Conservation (phyloP, 2,888 invertebrate genomes). For the Julus scandinavius region DNA sequence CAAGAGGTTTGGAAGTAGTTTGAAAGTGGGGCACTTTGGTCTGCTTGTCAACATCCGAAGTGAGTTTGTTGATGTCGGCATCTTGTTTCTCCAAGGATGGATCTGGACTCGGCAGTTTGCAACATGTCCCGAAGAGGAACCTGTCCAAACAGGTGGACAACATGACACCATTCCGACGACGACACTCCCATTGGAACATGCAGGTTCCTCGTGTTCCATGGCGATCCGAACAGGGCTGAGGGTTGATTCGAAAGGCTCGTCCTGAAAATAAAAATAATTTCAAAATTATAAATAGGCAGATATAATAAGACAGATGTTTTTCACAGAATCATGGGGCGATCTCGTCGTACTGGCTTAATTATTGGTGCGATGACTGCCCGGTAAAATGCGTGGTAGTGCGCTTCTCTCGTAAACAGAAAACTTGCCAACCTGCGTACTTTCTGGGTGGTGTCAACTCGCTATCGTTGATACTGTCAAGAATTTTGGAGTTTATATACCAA, state of each 20-base stretch:
- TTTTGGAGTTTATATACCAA: too few relatives aligned
- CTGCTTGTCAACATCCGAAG: background rate
- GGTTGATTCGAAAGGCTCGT: slow-evolving; percentile 55
- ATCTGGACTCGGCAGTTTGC: slow-evolving; percentile 72
- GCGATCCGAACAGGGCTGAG: slow-evolving; percentile 47
- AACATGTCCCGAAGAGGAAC: slow-evolving; percentile 91
- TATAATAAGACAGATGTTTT: too few relatives aligned
- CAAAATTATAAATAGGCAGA: too few relatives aligned
- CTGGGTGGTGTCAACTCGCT: too few relatives aligned
- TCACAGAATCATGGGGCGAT: too few relatives aligned
- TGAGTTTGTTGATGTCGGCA: background rate
- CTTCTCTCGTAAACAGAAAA: too few relatives aligned
- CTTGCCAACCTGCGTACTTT: too few relatives aligned
- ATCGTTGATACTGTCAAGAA: too few relatives aligned
- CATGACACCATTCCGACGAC: slow-evolving; percentile 80
- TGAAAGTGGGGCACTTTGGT: background rate
- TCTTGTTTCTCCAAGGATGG: background rate
- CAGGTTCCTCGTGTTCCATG: slow-evolving; percentile 75
- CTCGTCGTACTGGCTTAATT: too few relatives aligned
- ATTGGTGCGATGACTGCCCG: too few relatives aligned
- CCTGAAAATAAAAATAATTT: slow-evolving; percentile 8
- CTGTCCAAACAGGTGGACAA: slow-evolving; percentile 93
- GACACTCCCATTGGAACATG: slow-evolving; percentile 94
- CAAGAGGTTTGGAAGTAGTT: background rate
- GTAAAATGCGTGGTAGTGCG: too few relatives aligned